A percentile compares a stretch with the other conserved stretches of the same genome.
phyloP scores from a whole-genome alignment of 92 coral and sea anemone species.

The Hydrozoanthus gracilis region DNA sequence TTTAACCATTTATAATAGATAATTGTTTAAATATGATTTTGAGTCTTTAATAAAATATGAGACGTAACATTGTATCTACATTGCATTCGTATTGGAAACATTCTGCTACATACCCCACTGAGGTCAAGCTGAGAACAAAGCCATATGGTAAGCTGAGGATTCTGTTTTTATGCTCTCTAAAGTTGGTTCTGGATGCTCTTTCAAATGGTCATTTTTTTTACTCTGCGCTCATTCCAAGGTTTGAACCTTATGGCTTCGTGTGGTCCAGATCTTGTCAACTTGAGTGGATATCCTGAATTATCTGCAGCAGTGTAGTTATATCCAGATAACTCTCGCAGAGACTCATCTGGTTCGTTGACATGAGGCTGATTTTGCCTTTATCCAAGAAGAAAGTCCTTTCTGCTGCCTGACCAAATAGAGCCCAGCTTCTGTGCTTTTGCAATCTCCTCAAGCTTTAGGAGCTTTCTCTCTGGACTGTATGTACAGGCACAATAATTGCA shows the following conservation, averaged over 20 bases:
- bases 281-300: slow-evolving; percentile 41
- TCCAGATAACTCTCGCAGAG: slow-evolving; percentile 26
- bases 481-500: neutral
- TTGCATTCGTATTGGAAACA: slow-evolving; percentile 9
- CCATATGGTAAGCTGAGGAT: slow-evolving; percentile 47
- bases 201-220: slow-evolving; percentile 25
- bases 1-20: neutral
- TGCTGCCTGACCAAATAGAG: slow-evolving; percentile 46
- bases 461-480: slow-evolving; percentile 42
- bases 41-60: slow-evolving; percentile 2
- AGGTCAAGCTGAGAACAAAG: slow-evolving; percentile 48
- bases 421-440: slow-evolving; percentile 45
- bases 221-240: slow-evolving; percentile 52
- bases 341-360: slow-evolving; percentile 40
- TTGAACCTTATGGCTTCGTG: slow-evolving; percentile 8
- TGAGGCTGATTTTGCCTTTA: slow-evolving; percentile 37
- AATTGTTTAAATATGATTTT: slow-evolving; percentile 3
- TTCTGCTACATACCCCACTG: neutral
- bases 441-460: slow-evolving; percentile 40
- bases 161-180: slow-evolving; percentile 39
- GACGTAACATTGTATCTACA: slow-evolving; percentile 13
- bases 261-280: slow-evolving; percentile 5
- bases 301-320: slow-evolving; percentile 19
- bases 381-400: slow-evolving; percentile 45
- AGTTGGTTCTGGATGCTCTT: slow-evolving; percentile 29